Base-by-base conservation (phyloP, 2,113 vertebrate species). In the Motacilla tschutschensis region DNA sequence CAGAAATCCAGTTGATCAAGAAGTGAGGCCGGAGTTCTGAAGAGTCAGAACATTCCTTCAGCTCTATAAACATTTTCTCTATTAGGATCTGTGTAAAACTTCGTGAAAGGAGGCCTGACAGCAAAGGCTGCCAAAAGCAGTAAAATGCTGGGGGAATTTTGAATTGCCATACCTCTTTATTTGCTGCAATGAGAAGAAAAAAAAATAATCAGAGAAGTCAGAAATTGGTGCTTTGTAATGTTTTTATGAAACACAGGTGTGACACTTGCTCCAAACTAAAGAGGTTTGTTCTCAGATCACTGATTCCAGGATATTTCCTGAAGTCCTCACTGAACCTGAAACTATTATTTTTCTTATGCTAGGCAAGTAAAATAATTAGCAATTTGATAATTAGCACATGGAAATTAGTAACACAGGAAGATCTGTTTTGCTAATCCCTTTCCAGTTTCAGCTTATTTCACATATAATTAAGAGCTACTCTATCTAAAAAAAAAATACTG, bases 101-200 rank as follows among this genome's bases (percentile, higher is more conserved):
- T 16, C 84, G 94, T 1, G 97, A 97, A 79, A 98, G 98, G 51
- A 99, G 96, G 50, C 95, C 91, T 92, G 97, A 98, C 60, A 99
- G 95, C 72, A 99, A 95, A 14, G 98, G 98, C 77, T 98, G 98
- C 99, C 99, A 99, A 80, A 99, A 98, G n/a, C 95, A 96, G 85
- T 98, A 97, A 90, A 99, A 97, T 0, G 83, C 51, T 29, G 91
- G 96, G 79, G 98, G 98, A 62, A 99, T 89, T 93, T 55, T 86
- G 79, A 97, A 74, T 51, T 96, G 96, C 91, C 78, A 92, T 51
- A 96, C 79, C 43, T 97, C 93, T 81, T 89, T 41, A 81, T 91
- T 95, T 82, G 95, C 97, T 97, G 83, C n/a, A 65, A 18, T 16
- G 50, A 65, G 9, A 65, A 65, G 20, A 35, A 20, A 48, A 36